A percentile compares a stretch with the other conserved stretches of the same genome.
phyloP scores from a whole-genome alignment of 1,140 invertebrate genomes.

The Pseudoatta argentina region DNA sequence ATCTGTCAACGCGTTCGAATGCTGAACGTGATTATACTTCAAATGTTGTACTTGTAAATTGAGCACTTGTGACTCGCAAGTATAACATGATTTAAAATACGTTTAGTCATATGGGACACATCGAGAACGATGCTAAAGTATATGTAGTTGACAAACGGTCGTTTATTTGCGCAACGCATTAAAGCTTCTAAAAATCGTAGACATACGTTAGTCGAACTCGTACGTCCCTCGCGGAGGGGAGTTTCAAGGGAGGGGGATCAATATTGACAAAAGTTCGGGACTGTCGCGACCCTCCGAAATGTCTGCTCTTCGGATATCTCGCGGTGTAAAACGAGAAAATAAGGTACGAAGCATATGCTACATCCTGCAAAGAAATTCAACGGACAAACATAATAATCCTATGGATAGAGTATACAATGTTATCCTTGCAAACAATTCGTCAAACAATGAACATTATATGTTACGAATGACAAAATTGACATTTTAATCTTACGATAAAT shows the following conservation, averaged over 20 bases:
- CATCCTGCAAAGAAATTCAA: conserved; percentile 64
- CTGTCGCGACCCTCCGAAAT: conserved; percentile 53
- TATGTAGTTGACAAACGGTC: conserved; percentile 16
- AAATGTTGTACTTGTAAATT: conserved; percentile 52
- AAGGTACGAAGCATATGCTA: conserved; percentile 62
- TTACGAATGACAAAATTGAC: neutral
- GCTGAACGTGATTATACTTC: neutral
- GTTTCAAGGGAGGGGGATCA: conserved; percentile 55
- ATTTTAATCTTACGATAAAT: conserved; percentile 1
- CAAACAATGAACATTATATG: neutral
- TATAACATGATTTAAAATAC: conserved; percentile 45
- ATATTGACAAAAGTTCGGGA: conserved; percentile 73
- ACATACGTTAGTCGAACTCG: conserved; percentile 58
- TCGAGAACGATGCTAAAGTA: conserved; percentile 13
- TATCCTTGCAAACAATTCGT: conserved; percentile 26
- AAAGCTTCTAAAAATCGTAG: conserved; percentile 74
- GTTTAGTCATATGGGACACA: conserved; percentile 43
- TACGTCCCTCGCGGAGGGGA: neutral
- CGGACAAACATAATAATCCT: conserved; percentile 59
- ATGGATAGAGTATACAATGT: conserved; percentile 29
- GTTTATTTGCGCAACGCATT: conserved; percentile 65
- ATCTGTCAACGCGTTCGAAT: neutral
- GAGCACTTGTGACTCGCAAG: conserved; percentile 33
- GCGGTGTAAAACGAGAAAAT: conserved; percentile 57
- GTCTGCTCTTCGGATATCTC: conserved; percentile 27